A percentile compares a stretch with the other conserved stretches of the same genome.
phyloP scores from a whole-genome alignment of 2,113 vertebrate species.

The Nestor notabilis region DNA sequence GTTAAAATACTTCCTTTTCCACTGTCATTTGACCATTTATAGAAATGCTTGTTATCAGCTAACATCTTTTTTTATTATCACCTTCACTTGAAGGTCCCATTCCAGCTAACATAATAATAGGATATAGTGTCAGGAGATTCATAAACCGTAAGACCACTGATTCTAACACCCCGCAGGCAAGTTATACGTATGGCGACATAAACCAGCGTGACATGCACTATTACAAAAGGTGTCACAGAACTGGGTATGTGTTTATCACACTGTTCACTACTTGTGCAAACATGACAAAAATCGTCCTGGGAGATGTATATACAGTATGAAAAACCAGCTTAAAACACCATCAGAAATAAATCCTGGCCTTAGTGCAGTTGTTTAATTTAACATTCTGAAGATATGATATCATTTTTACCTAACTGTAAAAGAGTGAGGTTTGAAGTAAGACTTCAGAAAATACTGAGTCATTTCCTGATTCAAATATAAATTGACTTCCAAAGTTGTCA shows the following conservation, averaged over 20 bases:
- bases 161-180: constrained; percentile 11
- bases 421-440: constrained; percentile 61
- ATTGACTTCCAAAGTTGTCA: constrained; percentile 49
- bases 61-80: constrained; percentile 30
- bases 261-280: not conserved
- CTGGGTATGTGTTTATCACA: not conserved
- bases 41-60: constrained; percentile 27
- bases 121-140: constrained; percentile 30
- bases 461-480: constrained; percentile 71
- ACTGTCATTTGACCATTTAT: constrained; percentile 16
- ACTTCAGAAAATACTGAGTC: constrained; percentile 67
- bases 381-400: constrained; percentile 66
- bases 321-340: not conserved
- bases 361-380: constrained; percentile 46
- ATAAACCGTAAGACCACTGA: constrained; percentile 25
- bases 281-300: constrained; percentile 17
- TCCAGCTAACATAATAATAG: constrained; percentile 27
- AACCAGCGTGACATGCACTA: not conserved
- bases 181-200: not conserved
- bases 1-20: constrained; percentile 53
- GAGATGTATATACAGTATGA: not conserved
- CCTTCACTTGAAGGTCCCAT: not conserved
- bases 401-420: constrained; percentile 67
- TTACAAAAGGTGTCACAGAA: constrained; percentile 22
- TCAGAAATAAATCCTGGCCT: constrained; percentile 22